A percentile compares a stretch with the other conserved stretches of the same genome.
These are phyloP conservation scores for Gadus chalcogrammus DNA, from an alignment of 2,113 vertebrate species.

Conservation along the genomic window DNA sequence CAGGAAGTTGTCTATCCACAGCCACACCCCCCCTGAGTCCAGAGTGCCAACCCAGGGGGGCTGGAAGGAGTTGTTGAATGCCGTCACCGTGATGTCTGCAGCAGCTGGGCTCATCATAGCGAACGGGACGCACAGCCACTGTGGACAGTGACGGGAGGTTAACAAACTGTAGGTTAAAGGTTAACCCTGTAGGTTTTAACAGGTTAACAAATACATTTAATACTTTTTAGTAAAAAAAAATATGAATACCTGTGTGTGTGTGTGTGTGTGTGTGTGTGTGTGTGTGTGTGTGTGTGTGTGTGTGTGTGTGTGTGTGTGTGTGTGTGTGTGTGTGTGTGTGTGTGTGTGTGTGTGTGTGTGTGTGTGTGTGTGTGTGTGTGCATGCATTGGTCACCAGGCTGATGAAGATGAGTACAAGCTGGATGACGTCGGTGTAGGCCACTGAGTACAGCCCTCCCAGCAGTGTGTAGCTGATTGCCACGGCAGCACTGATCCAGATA, in stretches of 20 bases:
- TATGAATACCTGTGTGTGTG: no score
- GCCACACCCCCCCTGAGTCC: constrained; percentile 45
- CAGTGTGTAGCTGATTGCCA: constrained; percentile 68
- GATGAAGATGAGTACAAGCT: constrained; percentile 64
- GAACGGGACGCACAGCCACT: constrained; percentile 67
- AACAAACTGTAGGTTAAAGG: no score
- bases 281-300: no score
- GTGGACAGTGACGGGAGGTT: no score
- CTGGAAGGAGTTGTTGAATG: constrained; percentile 51
- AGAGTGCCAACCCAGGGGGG: constrained; percentile 55
- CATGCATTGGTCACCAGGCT: constrained; percentile 53
- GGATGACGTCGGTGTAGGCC: constrained; percentile 66
- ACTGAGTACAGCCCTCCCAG: constrained; percentile 70
- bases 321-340: no score
- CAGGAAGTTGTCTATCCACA: constrained; percentile 64
- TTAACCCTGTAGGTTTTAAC: no score
- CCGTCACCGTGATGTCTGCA: constrained; percentile 51
- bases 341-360: no score
- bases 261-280: no score
- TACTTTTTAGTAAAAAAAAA: no score
- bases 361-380: no score
- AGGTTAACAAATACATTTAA: no score
- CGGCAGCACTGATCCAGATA: constrained; percentile 65
- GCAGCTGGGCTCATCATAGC: constrained; percentile 48
- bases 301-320: no score